phyloP scores from a whole-genome alignment of 2,113 vertebrate species.

The Leuciscus idus region DNA sequence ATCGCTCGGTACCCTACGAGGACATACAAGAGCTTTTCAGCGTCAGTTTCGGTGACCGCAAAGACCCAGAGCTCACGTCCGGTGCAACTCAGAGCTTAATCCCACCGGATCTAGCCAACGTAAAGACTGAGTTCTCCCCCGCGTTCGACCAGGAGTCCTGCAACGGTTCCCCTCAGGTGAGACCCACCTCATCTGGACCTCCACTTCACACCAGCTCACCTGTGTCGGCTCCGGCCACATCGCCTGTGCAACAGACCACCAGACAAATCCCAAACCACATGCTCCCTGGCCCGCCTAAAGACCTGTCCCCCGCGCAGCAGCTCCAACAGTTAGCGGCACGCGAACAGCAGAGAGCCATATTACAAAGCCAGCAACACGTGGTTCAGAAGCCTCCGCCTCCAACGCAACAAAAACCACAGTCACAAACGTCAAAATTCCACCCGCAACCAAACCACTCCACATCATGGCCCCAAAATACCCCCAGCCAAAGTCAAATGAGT shows the following conservation, averaged over 20 bases:
- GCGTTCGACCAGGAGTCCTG: slow-evolving; percentile 84
- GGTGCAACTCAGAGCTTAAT: slow-evolving; percentile 63
- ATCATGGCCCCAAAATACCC: slow-evolving; percentile 81
- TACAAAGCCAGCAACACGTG: slow-evolving; percentile 88
- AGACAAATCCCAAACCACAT: slow-evolving; percentile 74
- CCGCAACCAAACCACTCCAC: slow-evolving; percentile 77
- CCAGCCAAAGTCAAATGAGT: slow-evolving; percentile 84
- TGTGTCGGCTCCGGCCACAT: slow-evolving; percentile 71
- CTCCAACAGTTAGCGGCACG: slow-evolving; percentile 82
- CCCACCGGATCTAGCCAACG: slow-evolving; percentile 79
- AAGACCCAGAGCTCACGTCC: slow-evolving; percentile 81
- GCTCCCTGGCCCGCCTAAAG: slow-evolving; percentile 74
- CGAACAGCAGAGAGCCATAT: slow-evolving; percentile 88
- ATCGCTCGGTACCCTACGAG: slow-evolving; percentile 90
- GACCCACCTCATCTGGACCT: slow-evolving; percentile 83
- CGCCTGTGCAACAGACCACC: slow-evolving; percentile 74
- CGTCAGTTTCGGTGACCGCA: slow-evolving; percentile 93
- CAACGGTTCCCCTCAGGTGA: slow-evolving; percentile 85
- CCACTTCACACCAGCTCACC: slow-evolving; percentile 83
- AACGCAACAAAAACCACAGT: slow-evolving; percentile 80
- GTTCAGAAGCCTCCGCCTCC: slow-evolving; percentile 77
- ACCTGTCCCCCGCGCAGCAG: slow-evolving; percentile 86
- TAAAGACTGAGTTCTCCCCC: slow-evolving; percentile 90
- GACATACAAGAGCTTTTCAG: slow-evolving; percentile 98
- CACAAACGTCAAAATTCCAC: slow-evolving; percentile 74